Conservation (phyloP, 2,888 invertebrate species). For the Rhimphoctona megacephalus region DNA sequence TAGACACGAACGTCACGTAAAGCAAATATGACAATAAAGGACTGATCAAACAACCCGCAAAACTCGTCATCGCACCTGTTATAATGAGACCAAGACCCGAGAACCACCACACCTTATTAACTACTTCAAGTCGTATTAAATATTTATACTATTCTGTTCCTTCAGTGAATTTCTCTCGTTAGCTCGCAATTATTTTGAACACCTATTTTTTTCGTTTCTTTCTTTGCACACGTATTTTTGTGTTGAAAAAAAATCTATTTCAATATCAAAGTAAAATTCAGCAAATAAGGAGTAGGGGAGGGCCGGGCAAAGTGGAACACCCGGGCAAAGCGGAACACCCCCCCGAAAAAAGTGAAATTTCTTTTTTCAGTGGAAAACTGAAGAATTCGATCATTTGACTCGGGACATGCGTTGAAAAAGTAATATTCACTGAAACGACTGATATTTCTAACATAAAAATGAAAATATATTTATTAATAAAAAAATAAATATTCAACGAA, state of each 20-base stretch:
- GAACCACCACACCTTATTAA: constrained; percentile 74
- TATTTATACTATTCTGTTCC: constrained; percentile 64
- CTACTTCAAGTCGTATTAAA: constrained; percentile 68
- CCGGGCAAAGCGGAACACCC: too few species aligned
- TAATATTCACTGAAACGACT: too few species aligned
- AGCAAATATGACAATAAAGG: constrained; percentile 74
- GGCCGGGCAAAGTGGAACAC: too few species aligned
- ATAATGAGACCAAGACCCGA: constrained; percentile 76
- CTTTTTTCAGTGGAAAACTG: too few species aligned
- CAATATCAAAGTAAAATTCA: background rate
- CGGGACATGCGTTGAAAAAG: too few species aligned
- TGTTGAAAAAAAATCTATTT: background rate
- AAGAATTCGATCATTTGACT: too few species aligned
- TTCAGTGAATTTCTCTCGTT: constrained; percentile 33
- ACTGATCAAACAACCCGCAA: constrained; percentile 79
- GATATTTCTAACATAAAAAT: too few species aligned
- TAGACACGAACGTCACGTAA: constrained; percentile 75
- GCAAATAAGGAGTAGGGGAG: background rate
- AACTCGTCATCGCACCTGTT: constrained; percentile 79
- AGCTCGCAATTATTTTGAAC: background rate
- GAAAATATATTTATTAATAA: too few species aligned
- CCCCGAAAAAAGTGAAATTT: too few species aligned
- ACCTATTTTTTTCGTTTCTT: background rate
- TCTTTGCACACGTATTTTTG: background rate
- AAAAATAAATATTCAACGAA: too few species aligned